phyloP scores from a whole-genome alignment of 2,797 vertebrate genomes.

The Scarus forsteni region DNA sequence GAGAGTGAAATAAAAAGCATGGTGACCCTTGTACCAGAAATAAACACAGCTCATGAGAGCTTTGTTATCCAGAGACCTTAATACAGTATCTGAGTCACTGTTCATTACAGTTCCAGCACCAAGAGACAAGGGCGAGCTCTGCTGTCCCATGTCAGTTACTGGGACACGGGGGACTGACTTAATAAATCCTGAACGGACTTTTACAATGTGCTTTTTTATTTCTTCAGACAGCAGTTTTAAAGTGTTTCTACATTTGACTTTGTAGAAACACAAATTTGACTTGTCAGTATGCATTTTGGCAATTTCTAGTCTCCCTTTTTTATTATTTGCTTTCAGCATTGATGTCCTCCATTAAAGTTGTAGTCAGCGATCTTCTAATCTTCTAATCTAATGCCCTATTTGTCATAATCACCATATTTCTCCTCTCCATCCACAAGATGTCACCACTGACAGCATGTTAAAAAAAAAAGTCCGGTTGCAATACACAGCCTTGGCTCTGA shows the following conservation, averaged over 20 bases:
- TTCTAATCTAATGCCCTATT: too few relatives aligned
- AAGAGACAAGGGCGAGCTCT: slow-evolving; percentile 21
- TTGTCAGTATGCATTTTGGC: too few relatives aligned
- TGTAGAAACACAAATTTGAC: too few relatives aligned
- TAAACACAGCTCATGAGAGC: slow-evolving; percentile 50
- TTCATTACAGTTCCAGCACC: slow-evolving; percentile 37
- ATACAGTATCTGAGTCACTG: slow-evolving; percentile 64
- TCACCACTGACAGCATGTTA: too few relatives aligned
- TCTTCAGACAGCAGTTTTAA: slow-evolving; percentile 51
- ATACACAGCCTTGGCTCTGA: too few relatives aligned
- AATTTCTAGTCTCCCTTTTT: too few relatives aligned
- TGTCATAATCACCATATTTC: too few relatives aligned
- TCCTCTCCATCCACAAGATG: too few relatives aligned
- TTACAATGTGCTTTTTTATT: slow-evolving; percentile 58
- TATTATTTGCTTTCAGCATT: too few relatives aligned
- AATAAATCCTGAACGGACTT: slow-evolving; percentile 31
- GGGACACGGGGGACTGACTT: slow-evolving; percentile 17
- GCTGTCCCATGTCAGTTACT: slow-evolving; percentile 15
- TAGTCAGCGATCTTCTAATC: too few relatives aligned
- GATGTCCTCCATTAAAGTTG: too few relatives aligned
- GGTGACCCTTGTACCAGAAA: slow-evolving; percentile 57
- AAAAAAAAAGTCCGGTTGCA: too few relatives aligned
- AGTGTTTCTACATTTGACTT: slow-evolving; percentile 44
- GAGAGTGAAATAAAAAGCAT: slow-evolving; percentile 48
- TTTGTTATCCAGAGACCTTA: slow-evolving; percentile 45